These are phyloP conservation scores for Hydrophis major DNA, from an alignment of 2,797 vertebrate genomes.

Conservation along the genomic window DNA sequence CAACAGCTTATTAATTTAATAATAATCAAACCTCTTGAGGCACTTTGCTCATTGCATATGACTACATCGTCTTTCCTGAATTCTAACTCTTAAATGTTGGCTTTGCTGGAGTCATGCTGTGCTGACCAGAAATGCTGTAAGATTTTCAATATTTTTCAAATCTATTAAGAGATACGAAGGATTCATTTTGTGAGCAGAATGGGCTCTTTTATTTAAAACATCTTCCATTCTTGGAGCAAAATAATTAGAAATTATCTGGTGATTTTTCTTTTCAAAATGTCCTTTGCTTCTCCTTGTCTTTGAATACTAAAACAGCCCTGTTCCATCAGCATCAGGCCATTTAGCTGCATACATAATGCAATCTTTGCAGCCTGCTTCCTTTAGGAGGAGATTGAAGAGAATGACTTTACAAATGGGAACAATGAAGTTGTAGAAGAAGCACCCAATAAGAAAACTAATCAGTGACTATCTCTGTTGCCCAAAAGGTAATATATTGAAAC, in stretches of 20 bases:
- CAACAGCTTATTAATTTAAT: neutral
- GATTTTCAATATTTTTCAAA: neutral
- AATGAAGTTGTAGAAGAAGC: conserved; percentile 52
- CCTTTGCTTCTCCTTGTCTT: conserved; percentile 21
- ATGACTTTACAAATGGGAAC: conserved; percentile 47
- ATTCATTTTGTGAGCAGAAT: conserved; percentile 2
- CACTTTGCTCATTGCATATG: neutral
- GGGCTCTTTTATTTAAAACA: conserved; percentile 30
- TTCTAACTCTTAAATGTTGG: too few species aligned
- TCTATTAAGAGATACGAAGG: conserved; percentile 14
- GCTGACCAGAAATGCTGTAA: neutral
- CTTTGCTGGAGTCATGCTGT: neutral
- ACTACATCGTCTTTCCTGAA: neutral
- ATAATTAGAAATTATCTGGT: neutral
- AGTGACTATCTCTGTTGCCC: conserved; percentile 47
- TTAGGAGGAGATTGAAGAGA: conserved; percentile 43
- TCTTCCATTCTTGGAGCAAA: conserved; percentile 43
- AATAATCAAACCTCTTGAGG: neutral
- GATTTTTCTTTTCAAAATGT: conserved; percentile 25
- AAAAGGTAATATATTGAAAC: conserved; percentile 52
- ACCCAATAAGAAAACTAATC: conserved; percentile 57
- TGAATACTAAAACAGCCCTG: neutral
- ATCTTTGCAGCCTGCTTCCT: conserved; percentile 32
- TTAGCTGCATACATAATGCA: conserved; percentile 31
- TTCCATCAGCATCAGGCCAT: conserved; percentile 26